Evolutionary conservation across 2,797 vertebrate species (phyloP), one percentile per base, ranked within the genome.

Genomic region (Xyrichtys novacula): DNA sequence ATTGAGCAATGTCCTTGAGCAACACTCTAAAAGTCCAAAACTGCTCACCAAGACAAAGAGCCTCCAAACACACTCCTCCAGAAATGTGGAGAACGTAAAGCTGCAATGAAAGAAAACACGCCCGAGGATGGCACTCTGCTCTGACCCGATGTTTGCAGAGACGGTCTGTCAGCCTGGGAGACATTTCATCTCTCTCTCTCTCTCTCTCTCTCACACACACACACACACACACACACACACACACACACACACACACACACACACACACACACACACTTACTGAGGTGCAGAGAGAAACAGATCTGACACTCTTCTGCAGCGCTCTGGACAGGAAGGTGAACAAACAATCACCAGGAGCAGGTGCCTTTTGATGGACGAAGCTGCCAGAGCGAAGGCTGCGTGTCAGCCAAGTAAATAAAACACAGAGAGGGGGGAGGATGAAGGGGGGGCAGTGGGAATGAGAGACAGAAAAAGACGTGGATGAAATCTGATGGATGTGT

Each of bases 261-360:
- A 43, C 42, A 22, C 42, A 43, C 42, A 43, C 42, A 22, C 42
- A 43, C 17, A 20, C 19, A 20, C 42, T 16, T 14, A 48, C 4
- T 23, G 20, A 42, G 40, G 40, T 46, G 20, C 10, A 65, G 71
- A 83, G 38, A 5, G 40, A 61, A 78, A 70, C 56, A 71, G 43
- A 56, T 50, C 78, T 86, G 87, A 91, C 87, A 85, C 71, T 86
- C 75, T 80, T 86, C 55, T 67, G 60, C 78, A 83, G 55, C 42
- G 44, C 83, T 84, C 69, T 79, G 83, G 85, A 90, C 83, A 76
- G 83, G 83, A 90, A 88, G 86, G 86, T 86, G 86, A 91, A 78
- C 86, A 91, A 91, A 91, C 88, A 88, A 79, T 88, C 89, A 88
- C 72, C 73, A 64, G 86, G 85, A 92, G 90, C 91, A 92, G 90